These are phyloP conservation scores for Eurosta solidaginis DNA, from an alignment of 1,140 invertebrate species.

Conservation along the genomic window DNA sequence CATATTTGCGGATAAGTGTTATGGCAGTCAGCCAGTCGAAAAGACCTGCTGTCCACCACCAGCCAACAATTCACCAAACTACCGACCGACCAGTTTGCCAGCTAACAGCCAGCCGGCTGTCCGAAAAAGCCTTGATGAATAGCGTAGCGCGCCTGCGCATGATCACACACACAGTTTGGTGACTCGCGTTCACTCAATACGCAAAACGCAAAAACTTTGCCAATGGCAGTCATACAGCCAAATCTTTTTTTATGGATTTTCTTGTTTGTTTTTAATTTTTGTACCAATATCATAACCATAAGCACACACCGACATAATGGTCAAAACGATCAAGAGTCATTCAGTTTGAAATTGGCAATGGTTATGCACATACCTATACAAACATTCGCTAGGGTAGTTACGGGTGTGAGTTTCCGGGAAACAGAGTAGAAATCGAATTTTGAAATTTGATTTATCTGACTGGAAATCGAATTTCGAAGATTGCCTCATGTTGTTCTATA, in stretches of 20 bases:
- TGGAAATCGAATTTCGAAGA: too few relatives aligned
- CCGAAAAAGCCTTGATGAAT: constrained; percentile 3
- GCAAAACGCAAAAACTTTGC: not conserved
- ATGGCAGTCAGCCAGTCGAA: not conserved
- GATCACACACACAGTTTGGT: constrained; percentile 7
- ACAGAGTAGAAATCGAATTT: too few relatives aligned
- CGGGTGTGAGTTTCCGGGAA: too few relatives aligned
- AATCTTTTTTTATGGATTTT: not conserved
- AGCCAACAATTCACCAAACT: not conserved
- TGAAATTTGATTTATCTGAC: too few relatives aligned
- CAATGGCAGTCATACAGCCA: not conserved
- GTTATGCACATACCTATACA: too few relatives aligned
- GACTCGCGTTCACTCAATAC: not conserved
- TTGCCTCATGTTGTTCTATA: too few relatives aligned
- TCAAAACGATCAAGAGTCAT: not conserved
- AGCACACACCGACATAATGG: not conserved
- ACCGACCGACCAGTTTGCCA: not conserved
- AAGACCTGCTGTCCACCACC: not conserved
- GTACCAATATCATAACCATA: constrained; percentile 27
- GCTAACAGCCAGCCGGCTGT: not conserved
- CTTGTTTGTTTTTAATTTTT: not conserved
- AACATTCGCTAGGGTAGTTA: too few relatives aligned
- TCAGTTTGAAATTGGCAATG: too few relatives aligned
- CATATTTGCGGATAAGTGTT: not conserved
- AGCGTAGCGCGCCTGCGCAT: not conserved